These are phyloP conservation scores for Sitta europaea DNA, from an alignment of 2,113 vertebrate genomes.

Conservation along the genomic window DNA sequence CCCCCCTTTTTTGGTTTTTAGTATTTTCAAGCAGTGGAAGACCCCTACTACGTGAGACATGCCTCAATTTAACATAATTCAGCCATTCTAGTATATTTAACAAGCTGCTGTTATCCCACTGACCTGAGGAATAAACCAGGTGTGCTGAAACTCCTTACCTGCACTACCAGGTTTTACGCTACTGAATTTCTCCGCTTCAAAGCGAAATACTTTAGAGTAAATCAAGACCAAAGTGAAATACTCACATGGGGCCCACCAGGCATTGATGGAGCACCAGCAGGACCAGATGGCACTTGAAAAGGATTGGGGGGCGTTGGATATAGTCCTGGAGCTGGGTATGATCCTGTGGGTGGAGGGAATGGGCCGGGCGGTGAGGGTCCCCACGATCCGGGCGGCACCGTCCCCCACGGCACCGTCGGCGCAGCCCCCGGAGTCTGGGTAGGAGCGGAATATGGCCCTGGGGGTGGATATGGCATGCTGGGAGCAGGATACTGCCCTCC, in stretches of 20 bases:
- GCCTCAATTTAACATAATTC: neutral
- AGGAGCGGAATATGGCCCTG: conserved; percentile 75
- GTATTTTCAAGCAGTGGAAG: neutral
- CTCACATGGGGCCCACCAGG: conserved; percentile 77
- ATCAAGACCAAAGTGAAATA: neutral
- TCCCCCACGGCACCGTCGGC: conserved; percentile 76
- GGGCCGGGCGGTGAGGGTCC: conserved; percentile 76
- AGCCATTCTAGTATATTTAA: neutral
- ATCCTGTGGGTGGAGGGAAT: conserved; percentile 74
- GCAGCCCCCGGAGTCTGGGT: conserved; percentile 75
- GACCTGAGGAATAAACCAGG: neutral
- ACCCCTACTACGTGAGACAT: rapidly evolving
- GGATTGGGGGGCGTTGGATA: conserved; percentile 75
- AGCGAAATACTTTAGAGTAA: rapidly evolving
- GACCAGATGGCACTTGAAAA: conserved; percentile 78
- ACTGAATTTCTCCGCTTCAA: neutral
- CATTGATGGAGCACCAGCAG: conserved; percentile 76
- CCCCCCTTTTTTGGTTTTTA: neutral
- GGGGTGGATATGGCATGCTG: conserved; percentile 77
- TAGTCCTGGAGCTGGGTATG: conserved; percentile 76
- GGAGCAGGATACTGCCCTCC: conserved; percentile 78
- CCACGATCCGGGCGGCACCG: conserved; percentile 78
- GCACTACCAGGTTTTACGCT: rapidly evolving
- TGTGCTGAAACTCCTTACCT: neutral
- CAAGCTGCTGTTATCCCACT: neutral